Conservation (phyloP, 1,140 invertebrate genomes). For the Trichogramma pretiosum region DNA sequence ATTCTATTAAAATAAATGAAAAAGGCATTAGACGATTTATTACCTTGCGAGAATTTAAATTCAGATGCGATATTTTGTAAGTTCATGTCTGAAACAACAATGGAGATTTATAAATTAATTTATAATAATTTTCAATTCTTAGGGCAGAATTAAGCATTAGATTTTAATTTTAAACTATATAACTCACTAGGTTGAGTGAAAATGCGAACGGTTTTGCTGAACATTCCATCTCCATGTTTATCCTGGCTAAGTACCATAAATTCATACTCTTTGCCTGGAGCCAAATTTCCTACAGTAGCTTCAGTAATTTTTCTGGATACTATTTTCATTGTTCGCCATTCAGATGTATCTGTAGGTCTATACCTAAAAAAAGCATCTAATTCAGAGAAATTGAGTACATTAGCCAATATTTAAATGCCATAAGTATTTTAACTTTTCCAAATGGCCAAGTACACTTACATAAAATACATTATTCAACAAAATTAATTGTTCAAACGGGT, state of each 20-base stretch:
- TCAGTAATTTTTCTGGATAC: conserved; percentile 61
- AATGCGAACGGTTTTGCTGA: conserved; percentile 73
- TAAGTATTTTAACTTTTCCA: too few relatives aligned
- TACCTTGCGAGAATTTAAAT: conserved; percentile 29
- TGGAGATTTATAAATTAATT: too few relatives aligned
- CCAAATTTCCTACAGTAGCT: conserved; percentile 69
- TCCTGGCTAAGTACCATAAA: conserved; percentile 86
- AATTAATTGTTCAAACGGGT: not conserved
- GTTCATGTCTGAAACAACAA: conserved; percentile 25
- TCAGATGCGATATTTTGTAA: conserved; percentile 35
- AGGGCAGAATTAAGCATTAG: too few relatives aligned
- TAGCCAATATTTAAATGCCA: not conserved
- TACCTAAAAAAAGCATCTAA: conserved; percentile 44
- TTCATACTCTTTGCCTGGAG: conserved; percentile 73
- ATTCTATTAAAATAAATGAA: too few relatives aligned
- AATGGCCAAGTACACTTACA: too few relatives aligned
- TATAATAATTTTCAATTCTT: too few relatives aligned
- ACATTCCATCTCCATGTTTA: conserved; percentile 77
- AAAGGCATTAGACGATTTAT: not conserved
- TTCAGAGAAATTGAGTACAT: not conserved
- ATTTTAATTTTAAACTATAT: too few relatives aligned
- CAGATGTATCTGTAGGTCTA: conserved; percentile 56
- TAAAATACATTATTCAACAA: too few relatives aligned
- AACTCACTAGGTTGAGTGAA: conserved; percentile 53
- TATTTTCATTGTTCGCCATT: conserved; percentile 70